Evolutionary conservation across 2,797 vertebrate genomes (phyloP).

Genomic region (Buphagus erythrorhynchus): DNA sequence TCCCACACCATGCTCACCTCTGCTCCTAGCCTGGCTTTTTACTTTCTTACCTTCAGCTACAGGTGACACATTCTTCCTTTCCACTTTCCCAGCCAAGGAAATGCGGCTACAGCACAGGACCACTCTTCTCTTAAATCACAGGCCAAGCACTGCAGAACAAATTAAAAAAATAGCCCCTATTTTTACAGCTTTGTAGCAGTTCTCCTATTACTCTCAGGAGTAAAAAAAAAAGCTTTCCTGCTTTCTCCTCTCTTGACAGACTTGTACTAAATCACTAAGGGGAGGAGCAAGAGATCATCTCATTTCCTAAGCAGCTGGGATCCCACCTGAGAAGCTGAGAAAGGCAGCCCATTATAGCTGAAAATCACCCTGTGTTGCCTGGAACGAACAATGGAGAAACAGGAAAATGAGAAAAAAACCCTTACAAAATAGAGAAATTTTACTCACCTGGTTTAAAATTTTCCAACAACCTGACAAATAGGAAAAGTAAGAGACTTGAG

Average conservation of each 20-base stretch:
- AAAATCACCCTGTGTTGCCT: not conserved
- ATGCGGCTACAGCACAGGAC: not conserved
- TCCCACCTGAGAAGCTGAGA: constrained; percentile 31
- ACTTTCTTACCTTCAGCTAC: constrained; percentile 16
- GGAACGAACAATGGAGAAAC: not conserved
- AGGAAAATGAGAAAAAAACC: fast-evolving
- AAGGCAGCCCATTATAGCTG: not conserved
- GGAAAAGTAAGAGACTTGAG: not conserved
- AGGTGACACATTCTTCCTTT: not conserved
- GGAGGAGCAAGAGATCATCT: constrained; percentile 22
- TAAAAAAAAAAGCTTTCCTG: not conserved
- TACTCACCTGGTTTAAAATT: not conserved
- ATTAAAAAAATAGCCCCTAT: not conserved
- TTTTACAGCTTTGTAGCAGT: not conserved
- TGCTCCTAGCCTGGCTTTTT: not conserved
- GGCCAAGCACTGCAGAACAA: not conserved
- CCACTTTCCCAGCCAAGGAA: not conserved
- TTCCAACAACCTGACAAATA: not conserved
- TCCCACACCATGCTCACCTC: not conserved
- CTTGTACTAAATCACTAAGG: constrained; percentile 7
- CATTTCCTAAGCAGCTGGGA: not conserved
- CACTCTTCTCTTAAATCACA: not conserved
- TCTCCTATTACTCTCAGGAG: not conserved
- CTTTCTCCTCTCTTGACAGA: not conserved
- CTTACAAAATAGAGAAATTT: not conserved